Evolutionary conservation across 2,888 invertebrate species (phyloP).

Genomic region (Stenotaenia linearis): DNA sequence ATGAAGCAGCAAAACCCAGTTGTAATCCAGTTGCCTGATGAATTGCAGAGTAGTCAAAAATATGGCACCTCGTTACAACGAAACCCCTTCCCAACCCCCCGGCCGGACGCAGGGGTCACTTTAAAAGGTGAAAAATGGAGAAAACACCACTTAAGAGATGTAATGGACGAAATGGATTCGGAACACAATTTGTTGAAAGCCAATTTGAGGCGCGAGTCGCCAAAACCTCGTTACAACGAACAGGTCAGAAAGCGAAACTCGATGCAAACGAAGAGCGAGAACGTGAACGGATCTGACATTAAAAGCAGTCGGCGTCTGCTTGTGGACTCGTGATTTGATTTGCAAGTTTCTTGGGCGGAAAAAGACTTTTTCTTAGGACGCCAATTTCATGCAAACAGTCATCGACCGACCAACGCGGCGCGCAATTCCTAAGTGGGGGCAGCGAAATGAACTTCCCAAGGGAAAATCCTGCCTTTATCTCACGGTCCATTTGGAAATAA

Average conservation of each 20-base stretch:
- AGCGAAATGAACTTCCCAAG: neutral
- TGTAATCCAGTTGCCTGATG: neutral
- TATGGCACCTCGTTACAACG: neutral
- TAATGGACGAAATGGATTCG: neutral
- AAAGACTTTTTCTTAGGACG: neutral
- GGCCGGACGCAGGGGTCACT: neutral
- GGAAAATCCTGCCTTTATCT: neutral
- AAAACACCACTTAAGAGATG: neutral
- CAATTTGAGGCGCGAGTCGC: neutral
- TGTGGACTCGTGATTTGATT: neutral
- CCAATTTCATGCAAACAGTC: slow-evolving; percentile 9
- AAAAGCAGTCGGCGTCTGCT: neutral
- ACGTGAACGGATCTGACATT: slow-evolving; percentile 4
- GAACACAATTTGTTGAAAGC: neutral
- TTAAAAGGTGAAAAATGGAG: neutral
- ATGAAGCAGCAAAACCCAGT: neutral
- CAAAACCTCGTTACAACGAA: neutral
- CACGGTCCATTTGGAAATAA: neutral
- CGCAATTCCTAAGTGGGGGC: neutral
- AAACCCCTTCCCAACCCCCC: neutral
- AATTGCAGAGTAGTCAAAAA: neutral
- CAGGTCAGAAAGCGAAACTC: neutral
- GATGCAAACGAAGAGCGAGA: neutral
- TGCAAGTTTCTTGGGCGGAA: neutral
- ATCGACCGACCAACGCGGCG: neutral